Percentiles rank a stretch among this genome's conserved stretches.
Conservation (phyloP, 2,113 vertebrate species). For the Campylomormyrus numenius region DNA sequence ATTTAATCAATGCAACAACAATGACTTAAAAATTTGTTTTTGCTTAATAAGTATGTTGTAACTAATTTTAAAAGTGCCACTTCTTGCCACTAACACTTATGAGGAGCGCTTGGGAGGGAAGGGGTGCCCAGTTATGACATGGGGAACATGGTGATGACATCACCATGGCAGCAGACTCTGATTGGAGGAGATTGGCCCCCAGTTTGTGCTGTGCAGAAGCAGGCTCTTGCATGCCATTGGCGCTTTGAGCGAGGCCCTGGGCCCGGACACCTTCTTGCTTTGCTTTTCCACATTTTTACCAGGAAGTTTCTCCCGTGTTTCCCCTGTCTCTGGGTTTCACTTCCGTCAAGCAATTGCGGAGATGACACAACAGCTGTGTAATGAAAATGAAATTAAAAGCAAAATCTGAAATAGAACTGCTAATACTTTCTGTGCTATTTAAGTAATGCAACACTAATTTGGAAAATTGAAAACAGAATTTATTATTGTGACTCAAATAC, state of each 20-base stretch:
- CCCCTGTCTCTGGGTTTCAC: background rate
- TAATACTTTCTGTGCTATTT: background rate
- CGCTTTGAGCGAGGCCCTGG: background rate
- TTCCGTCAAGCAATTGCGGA: background rate
- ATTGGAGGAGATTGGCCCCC: background rate
- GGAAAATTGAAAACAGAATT: background rate
- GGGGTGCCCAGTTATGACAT: background rate
- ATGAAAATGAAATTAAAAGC: background rate
- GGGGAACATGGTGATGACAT: slow-evolving; percentile 7
- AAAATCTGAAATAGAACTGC: slow-evolving; percentile 5
- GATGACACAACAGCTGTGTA: background rate
- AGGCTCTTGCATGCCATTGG: slow-evolving; percentile 7
- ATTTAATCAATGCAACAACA: slow-evolving; percentile 26
- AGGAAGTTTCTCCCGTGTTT: slow-evolving; percentile 2
- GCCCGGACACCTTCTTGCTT: background rate
- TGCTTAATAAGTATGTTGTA: slow-evolving; percentile 25
- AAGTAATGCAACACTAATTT: background rate
- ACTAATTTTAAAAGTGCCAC: slow-evolving; percentile 11
- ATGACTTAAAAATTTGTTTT: slow-evolving; percentile 13
- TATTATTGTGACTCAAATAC: slow-evolving; percentile 3
- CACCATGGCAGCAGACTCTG: background rate
- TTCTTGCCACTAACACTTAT: slow-evolving; percentile 35
- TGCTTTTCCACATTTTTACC: slow-evolving; percentile 8
- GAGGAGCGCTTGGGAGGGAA: slow-evolving; percentile 31
- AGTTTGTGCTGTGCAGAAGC: background rate